phyloP scores from a whole-genome alignment of 2,797 vertebrate species.

The Ceryle rudis region DNA sequence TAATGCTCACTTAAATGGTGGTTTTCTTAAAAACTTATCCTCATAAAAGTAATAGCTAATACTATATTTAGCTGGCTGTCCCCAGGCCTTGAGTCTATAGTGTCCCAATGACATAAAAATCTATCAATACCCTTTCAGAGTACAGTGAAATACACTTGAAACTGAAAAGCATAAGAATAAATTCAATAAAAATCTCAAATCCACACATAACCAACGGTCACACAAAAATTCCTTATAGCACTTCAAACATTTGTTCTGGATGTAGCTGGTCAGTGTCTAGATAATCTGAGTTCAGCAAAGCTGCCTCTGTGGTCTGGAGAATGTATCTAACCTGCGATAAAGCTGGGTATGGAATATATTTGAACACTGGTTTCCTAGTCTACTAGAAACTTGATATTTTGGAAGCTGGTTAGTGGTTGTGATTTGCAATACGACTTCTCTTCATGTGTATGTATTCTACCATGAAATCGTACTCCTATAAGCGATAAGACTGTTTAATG shows the following conservation, averaged over 20 bases:
- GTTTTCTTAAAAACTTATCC: neutral
- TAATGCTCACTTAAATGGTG: neutral
- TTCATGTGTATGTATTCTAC: neutral
- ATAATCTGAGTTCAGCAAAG: neutral
- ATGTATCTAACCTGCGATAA: neutral
- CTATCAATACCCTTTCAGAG: neutral
- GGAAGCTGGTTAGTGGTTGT: neutral
- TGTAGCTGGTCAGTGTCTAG: neutral
- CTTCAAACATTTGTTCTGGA: neutral
- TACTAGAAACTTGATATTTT: neutral
- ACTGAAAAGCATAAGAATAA: neutral
- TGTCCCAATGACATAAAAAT: neutral
- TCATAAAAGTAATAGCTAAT: neutral
- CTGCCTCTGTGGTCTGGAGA: neutral
- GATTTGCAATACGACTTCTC: neutral
- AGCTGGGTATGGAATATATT: neutral
- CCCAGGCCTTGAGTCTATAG: neutral
- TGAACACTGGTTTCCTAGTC: neutral
- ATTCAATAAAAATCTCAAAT: neutral
- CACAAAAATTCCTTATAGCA: neutral
- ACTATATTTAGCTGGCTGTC: neutral
- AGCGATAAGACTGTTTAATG: too few relatives aligned
- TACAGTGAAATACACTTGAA: neutral
- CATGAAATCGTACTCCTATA: rapidly evolving
- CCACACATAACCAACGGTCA: neutral